These are phyloP conservation scores for Chrysolina haemoptera DNA, from an alignment of 2,888 invertebrate genomes.

Conservation along the genomic window DNA sequence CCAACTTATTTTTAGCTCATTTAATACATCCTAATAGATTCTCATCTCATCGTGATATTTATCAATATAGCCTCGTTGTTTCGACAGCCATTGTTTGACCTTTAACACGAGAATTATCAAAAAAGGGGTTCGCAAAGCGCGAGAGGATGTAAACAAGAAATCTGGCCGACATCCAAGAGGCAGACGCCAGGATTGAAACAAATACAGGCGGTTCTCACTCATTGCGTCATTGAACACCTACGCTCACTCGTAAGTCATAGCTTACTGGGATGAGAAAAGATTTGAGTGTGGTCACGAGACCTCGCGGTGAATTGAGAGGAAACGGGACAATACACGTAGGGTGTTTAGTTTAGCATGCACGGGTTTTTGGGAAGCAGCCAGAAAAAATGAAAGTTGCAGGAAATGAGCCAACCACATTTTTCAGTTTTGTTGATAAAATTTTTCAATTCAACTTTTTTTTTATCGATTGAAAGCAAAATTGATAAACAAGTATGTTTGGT, in stretches of 20 bases:
- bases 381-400: not conserved
- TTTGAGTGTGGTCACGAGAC: constrained; percentile 21
- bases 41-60: constrained; percentile 29
- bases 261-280: constrained; percentile 22
- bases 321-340: constrained; percentile 6
- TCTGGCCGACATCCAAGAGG: constrained; percentile 36
- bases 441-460: not conserved
- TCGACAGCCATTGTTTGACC: constrained; percentile 31
- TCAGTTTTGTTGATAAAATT: not conserved
- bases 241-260: not conserved
- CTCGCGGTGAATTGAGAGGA: not conserved
- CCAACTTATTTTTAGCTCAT: constrained; percentile 37
- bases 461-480: too few species aligned
- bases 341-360: constrained; percentile 1
- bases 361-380: constrained; percentile 11
- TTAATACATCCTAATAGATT: constrained; percentile 40
- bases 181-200: constrained; percentile 38
- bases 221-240: constrained; percentile 38
- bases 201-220: constrained; percentile 27
- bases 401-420: not conserved
- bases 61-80: constrained; percentile 33
- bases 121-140: constrained; percentile 10
- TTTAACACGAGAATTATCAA: constrained; percentile 23
- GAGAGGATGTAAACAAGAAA: constrained; percentile 40
- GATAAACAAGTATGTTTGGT: too few species aligned